A percentile compares a stretch with the other conserved stretches of the same genome.
phyloP scores from a whole-genome alignment of 2,113 vertebrate species.

The Corynorhinus townsendii region DNA sequence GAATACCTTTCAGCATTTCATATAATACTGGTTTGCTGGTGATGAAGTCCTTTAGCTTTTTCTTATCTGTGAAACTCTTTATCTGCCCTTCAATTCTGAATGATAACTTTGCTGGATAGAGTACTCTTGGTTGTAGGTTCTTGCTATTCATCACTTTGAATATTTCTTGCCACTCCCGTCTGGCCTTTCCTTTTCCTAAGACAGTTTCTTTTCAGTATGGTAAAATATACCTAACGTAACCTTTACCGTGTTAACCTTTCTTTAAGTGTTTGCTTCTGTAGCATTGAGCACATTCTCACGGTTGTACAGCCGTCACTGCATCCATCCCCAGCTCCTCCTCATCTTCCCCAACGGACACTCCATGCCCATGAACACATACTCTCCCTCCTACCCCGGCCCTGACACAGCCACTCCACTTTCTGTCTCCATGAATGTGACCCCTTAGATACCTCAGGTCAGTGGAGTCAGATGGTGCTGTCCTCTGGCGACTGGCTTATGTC shows the following conservation, averaged over 20 bases:
- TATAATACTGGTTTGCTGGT: too few species aligned
- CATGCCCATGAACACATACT: accelerated
- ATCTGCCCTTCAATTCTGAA: too few species aligned
- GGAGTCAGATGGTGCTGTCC: neutral
- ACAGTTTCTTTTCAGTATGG: neutral
- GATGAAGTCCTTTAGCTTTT: too few species aligned
- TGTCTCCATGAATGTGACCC: too few species aligned
- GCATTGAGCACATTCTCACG: accelerated
- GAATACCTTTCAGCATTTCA: too few species aligned
- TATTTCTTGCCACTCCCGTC: too few species aligned
- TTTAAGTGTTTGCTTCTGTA: accelerated
- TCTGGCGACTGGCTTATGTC: neutral
- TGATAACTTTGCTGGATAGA: too few species aligned
- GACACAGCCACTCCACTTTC: neutral
- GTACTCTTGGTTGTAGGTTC: too few species aligned
- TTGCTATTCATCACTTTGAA: too few species aligned
- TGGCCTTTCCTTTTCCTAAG: neutral
- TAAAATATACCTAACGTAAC: neutral
- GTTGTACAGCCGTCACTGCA: neutral
- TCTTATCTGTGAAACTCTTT: too few species aligned
- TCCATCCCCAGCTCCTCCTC: neutral
- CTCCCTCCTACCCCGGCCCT: accelerated
- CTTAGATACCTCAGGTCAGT: neutral
- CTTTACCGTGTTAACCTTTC: too few species aligned
- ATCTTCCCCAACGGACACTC: neutral